Evolutionary conservation across 2,888 invertebrate species (phyloP), one percentile per base, ranked within the genome.

Genomic region (Metellina segmentata): DNA sequence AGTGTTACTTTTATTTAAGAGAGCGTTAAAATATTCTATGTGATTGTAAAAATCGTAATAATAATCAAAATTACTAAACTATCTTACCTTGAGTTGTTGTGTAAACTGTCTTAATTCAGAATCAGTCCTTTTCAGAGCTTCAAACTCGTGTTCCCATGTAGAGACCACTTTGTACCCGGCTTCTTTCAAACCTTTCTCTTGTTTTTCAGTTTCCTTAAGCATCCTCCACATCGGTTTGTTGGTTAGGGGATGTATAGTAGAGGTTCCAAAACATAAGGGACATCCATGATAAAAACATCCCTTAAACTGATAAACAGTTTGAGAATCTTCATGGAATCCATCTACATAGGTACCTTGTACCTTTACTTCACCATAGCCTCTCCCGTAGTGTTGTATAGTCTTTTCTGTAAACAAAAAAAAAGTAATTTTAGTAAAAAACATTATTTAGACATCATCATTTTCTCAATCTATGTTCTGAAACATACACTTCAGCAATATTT

Each of bases 61-160:
- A 16, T 16, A 77, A 34, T 49, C 61, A 61, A 13, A 61, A 61
- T 61, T 13, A 71, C 9, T 20, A 48, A 51, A 8, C 34, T 51
- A 9, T 19, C 82, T 34, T 7, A 49, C 48, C n/a, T 93, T 48
- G 9, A 93, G 85, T 74, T 89, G 93, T n/a, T n/a, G n/a, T n/a
- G n/a, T n/a, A n/a, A n/a, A n/a, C n/a, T n/a, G n/a, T n/a, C n/a
- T n/a, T 19, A 48, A 0, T 70, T 85, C 85, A 90, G 19, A 81
- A 4, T 16, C 71, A 78, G 93, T 81, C 7, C 75, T 75, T 77
- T 93, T 93, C 6, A 94, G 5, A 53, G 85, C 16, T 9, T 93
- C 86, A 69, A 93, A 94, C 8, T 94, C 93, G 53, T 93, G 93
- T 81, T 94, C 94, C 94, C 94, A 94, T 11, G 86, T 93, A n/a